Base-by-base conservation (phyloP, 2,113 vertebrate species). In the Oxygymnocypris stewartii region DNA sequence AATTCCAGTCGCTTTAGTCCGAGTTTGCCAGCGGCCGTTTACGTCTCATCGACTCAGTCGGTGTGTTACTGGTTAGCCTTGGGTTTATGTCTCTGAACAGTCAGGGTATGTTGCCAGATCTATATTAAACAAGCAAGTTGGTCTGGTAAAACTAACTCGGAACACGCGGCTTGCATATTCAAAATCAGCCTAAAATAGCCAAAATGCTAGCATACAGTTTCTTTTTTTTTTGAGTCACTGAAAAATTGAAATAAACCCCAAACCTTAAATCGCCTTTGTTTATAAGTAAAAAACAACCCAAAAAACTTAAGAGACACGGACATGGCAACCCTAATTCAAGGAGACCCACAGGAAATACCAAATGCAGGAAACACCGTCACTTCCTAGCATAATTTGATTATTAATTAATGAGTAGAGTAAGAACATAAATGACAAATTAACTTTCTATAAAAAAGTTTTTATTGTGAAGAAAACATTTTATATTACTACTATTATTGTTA, bases 291-390 rank as follows among this genome's bases (percentile, higher is more conserved):
- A n/a, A n/a, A n/a, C n/a, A n/a, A n/a, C n/a, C 4, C 13, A 14
- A 9, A 1, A 31, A 23, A 23, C 6, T n/a, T 57, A 37, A 57
- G 57, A 20, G 4, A 16, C 49, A 51, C 49, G 49, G 14, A 79
- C 35, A 23, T 80, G 78, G 78, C 78, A 80, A 63, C 78, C 13
- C 10, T 13, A 4, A 80, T n/a, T 42, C 31, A 80, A 92, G 93
- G 93, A 93, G 94, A 90, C 85, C 93, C 93, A 91, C 90, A 91
- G 92, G 93, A 95, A 93, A 91, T 93, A 91, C 91, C 92, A 91
- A 90, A 79, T 7, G 61, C 44, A 86, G 57, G 82, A 87, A 86
- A 86, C 0, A 0, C 49, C 93, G 91, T 94, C 91, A 95, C 88
- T 91, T 94, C 93, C 92, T 31, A 47, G 14, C 67, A 42, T 37